Percentiles rank a stretch among this genome's conserved stretches.
These are phyloP conservation scores for Bombyx mandarina DNA, from an alignment of 1,140 invertebrate species.

Conservation along the genomic window DNA sequence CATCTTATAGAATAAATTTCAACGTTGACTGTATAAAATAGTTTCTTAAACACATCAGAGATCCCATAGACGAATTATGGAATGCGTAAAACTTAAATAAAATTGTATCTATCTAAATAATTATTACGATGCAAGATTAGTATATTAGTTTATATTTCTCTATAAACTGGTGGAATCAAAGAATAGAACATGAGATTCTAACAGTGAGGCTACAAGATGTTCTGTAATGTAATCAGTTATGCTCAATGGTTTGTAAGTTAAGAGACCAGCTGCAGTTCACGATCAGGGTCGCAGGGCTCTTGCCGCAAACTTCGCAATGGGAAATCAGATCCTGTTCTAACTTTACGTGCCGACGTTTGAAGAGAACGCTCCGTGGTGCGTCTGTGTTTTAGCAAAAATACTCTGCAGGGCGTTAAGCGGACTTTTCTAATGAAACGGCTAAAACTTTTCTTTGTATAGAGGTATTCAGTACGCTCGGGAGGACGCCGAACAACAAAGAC, in stretches of 20 bases:
- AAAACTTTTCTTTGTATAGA: too few relatives aligned
- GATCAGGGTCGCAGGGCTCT: neutral
- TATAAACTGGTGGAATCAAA: conserved; percentile 24
- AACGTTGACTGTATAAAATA: conserved; percentile 52
- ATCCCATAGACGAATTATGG: conserved; percentile 64
- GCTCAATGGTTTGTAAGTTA: too few relatives aligned
- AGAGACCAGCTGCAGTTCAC: neutral
- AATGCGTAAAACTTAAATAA: conserved; percentile 63
- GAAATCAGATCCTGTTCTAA: too few relatives aligned
- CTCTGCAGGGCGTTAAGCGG: conserved; percentile 1
- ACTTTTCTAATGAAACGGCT: too few relatives aligned
- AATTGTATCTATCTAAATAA: conserved; percentile 54
- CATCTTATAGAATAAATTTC: conserved; percentile 25
- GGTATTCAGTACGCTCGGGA: too few relatives aligned
- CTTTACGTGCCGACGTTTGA: too few relatives aligned
- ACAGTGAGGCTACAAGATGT: too few relatives aligned
- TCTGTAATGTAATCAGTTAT: too few relatives aligned
- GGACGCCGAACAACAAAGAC: too few relatives aligned
- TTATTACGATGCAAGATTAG: conserved; percentile 14
- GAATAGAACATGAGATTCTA: conserved; percentile 1
- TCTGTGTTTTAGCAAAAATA: neutral
- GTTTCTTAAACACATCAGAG: conserved; percentile 61
- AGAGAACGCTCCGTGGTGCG: neutral
- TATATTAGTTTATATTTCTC: neutral
- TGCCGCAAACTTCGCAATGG: too few relatives aligned